phyloP scores from a whole-genome alignment of 2,888 invertebrate species.

The Drosophila stalkeri region DNA sequence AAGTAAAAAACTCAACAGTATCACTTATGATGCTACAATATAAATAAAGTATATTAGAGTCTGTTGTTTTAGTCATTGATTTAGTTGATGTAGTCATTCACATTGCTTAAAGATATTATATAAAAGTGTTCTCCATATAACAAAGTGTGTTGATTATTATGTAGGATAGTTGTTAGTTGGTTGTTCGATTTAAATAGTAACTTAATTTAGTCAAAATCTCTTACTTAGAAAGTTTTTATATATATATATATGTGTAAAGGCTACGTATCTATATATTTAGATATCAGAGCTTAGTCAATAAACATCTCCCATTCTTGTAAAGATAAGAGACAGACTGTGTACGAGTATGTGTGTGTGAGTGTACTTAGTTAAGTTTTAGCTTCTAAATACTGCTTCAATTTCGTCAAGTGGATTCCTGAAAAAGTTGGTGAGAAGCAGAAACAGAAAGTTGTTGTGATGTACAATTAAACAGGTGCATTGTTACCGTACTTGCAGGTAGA shows the following conservation, averaged over 20 bases:
- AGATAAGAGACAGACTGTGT: conserved; percentile 24
- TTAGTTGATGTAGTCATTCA: conserved; percentile 21
- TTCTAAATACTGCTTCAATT: conserved; percentile 86
- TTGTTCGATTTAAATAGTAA: conserved; percentile 35
- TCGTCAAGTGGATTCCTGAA: conserved; percentile 85
- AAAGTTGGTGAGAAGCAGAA: conserved; percentile 67
- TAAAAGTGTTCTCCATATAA: conserved; percentile 49
- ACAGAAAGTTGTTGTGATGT: conserved; percentile 63
- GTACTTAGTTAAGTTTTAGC: conserved; percentile 77
- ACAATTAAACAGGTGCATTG: conserved; percentile 59
- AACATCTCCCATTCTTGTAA: conserved; percentile 71
- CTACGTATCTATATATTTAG: conserved; percentile 47
- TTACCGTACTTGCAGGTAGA: conserved; percentile 28
- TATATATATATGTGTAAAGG: conserved; percentile 3
- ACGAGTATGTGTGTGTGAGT: conserved; percentile 29
- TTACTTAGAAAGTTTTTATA: conserved; percentile 38
- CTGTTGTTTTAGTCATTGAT: conserved; percentile 18
- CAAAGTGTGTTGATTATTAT: conserved; percentile 45
- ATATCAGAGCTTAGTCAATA: conserved; percentile 49
- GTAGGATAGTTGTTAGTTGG: conserved; percentile 31
- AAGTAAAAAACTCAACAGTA: conserved; percentile 34
- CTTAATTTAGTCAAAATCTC: conserved; percentile 68
- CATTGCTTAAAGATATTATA: conserved; percentile 23
- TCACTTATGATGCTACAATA: conserved; percentile 40
- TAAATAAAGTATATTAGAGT: conserved; percentile 23